Evolutionary conservation across 1,140 invertebrate species (phyloP), one percentile per base, ranked within the genome.

Genomic region (Drosophila gunungcola): DNA sequence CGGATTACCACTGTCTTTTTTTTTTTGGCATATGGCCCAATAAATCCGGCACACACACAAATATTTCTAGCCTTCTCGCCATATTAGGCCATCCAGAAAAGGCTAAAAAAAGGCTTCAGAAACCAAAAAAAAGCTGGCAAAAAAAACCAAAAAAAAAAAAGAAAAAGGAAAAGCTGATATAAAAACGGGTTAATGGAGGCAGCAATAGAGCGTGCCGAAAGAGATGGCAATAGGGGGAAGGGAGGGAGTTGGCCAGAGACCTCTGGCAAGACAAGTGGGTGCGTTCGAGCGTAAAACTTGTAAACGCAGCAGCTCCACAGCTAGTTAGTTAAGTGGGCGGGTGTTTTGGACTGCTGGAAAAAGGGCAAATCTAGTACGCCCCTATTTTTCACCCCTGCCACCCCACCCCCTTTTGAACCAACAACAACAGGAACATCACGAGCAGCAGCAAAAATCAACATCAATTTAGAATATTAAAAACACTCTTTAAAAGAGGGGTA

Each of bases 401-500:
- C 25, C 49, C 13, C 12, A 10, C 16, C 25, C 32, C 2, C 11
- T 11, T 2, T 12, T 46, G 3, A 11, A 68, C 16, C 43, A 46
- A 39, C 58, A 48, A 12, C 55, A 61, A 13, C 42, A 41, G 32
- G 27, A 41, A 38, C 49, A 62, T 42, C 53, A 52, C 13, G 4
- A 53, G 42, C 36, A 49, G 57, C 42, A 67, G 79, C 80, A 79
- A 88, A 85, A 86, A 88, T 86, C 83, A 86, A 86, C 83, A 86
- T 86, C 83, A 86, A 86, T 86, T 86, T 86, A 86, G 83, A 86
- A 86, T 86, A 86, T 86, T 88, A 86, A 86, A 86, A 86, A 86
- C 32, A 70, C 65, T 36, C 11, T 56, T 27, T 11, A 12, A 29
- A 27, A 25, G 63, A 16, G 12, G 60, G 45, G n/a, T 13, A 75